Conservation (phyloP, 2,113 vertebrate species). For the Takifugu flavidus region DNA sequence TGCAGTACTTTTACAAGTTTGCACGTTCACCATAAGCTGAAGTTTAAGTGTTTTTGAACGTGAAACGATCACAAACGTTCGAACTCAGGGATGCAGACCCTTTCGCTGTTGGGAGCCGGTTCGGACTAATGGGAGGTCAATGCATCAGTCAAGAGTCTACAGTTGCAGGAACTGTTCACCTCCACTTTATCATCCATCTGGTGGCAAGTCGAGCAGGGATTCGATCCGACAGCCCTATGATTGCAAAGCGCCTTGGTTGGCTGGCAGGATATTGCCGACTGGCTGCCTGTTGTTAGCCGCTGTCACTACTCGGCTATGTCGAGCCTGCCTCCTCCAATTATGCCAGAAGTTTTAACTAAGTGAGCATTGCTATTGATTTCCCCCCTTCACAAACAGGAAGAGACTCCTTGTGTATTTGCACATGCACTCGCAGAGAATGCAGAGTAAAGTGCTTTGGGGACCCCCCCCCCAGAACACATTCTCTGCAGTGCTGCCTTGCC, state of each 20-base stretch:
- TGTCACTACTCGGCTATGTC: slow-evolving; percentile 26
- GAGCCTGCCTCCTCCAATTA: slow-evolving; percentile 5
- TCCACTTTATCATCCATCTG: slow-evolving; percentile 47
- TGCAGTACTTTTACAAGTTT: too few species aligned
- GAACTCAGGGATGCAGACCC: slow-evolving; percentile 14
- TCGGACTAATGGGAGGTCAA: slow-evolving; percentile 26
- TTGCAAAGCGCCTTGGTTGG: slow-evolving; percentile 42
- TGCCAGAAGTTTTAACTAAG: not conserved
- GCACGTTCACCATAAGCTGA: too few species aligned
- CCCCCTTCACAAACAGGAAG: not conserved
- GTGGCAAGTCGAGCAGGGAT: slow-evolving; percentile 33
- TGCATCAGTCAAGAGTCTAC: slow-evolving; percentile 43
- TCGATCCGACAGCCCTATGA: slow-evolving; percentile 52
- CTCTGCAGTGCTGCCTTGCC: slow-evolving; percentile 16
- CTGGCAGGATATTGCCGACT: slow-evolving; percentile 29
- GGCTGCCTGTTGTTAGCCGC: slow-evolving; percentile 30
- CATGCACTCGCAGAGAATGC: not conserved
- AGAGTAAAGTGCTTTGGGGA: not conserved
- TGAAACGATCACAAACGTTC: slow-evolving; percentile 6
- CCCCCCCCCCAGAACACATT: slow-evolving; percentile 3
- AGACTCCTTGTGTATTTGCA: not conserved
- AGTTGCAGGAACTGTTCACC: slow-evolving; percentile 46
- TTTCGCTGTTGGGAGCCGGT: not conserved
- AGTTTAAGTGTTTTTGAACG: not conserved
- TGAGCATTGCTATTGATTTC: slow-evolving; percentile 15